Conservation (phyloP, 2,797 vertebrate species). For the Craterocephalus amniculus region DNA sequence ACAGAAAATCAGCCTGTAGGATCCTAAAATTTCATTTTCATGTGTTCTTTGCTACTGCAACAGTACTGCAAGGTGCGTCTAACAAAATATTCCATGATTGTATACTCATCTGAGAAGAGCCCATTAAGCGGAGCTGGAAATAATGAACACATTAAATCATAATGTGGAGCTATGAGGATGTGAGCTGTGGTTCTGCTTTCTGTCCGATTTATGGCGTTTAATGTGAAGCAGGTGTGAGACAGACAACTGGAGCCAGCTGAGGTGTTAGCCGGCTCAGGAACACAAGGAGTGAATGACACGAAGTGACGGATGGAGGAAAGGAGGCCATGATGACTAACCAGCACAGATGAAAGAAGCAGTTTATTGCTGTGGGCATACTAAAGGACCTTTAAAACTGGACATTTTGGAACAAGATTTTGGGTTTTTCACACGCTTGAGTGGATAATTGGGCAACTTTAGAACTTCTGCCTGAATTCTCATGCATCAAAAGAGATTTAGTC, state of each 20-base stretch:
- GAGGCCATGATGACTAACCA: conserved; percentile 33
- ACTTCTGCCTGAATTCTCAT: not conserved
- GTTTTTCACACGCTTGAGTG: not conserved
- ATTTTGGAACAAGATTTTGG: conserved; percentile 10
- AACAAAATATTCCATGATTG: too few relatives aligned
- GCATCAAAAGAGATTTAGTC: not conserved
- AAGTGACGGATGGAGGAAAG: conserved; percentile 17
- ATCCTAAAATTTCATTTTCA: too few relatives aligned
- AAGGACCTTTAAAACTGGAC: not conserved
- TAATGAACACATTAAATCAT: conserved; percentile 16
- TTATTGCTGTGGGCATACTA: not conserved
- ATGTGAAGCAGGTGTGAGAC: conserved; percentile 74
- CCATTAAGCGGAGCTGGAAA: not conserved
- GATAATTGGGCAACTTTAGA: conserved; percentile 6
- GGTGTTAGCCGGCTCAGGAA: conserved; percentile 40
- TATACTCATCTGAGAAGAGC: not conserved
- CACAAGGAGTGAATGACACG: conserved; percentile 26
- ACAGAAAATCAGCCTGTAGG: too few relatives aligned
- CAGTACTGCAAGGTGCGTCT: not conserved
- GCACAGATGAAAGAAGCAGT: conserved; percentile 29
- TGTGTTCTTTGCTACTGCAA: not conserved
- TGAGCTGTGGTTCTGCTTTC: conserved; percentile 59
- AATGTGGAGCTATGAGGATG: conserved; percentile 44
- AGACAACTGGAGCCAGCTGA: conserved; percentile 22
- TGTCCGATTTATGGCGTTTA: conserved; percentile 57